Percentiles rank a stretch among this genome's conserved stretches.
These are phyloP conservation scores for Leptarthrus brevirostris DNA, from an alignment of 2,888 invertebrate genomes.

Conservation along the genomic window DNA sequence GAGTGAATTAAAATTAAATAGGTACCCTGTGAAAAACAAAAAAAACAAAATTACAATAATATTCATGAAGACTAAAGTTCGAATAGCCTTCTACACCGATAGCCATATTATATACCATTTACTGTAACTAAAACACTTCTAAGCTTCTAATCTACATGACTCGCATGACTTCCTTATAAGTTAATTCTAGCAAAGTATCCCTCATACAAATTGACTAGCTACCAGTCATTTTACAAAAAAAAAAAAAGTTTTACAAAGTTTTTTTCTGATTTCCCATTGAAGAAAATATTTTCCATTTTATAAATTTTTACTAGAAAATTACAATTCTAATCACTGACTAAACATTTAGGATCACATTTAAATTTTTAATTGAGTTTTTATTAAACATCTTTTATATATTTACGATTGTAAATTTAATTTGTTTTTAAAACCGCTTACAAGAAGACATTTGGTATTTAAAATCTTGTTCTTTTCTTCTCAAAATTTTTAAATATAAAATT, in stretches of 20 bases:
- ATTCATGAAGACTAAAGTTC: not conserved
- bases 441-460: not conserved
- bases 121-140: slow-evolving; percentile 5
- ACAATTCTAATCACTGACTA: slow-evolving; percentile 27
- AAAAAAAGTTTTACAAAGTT: not conserved
- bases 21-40: slow-evolving; percentile 29
- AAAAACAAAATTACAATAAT: slow-evolving; percentile 15
- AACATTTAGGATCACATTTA: slow-evolving; percentile 42
- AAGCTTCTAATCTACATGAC: slow-evolving; percentile 17
- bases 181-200: slow-evolving; percentile 1
- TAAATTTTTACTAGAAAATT: slow-evolving; percentile 32
- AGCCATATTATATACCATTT: slow-evolving; percentile 3
- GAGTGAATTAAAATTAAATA: slow-evolving; percentile 15
- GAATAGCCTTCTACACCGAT: slow-evolving; percentile 10
- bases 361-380: slow-evolving; percentile 21
- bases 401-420: no score
- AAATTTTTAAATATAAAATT: not conserved
- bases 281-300: not conserved
- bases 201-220: slow-evolving; percentile 38
- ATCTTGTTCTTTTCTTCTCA: no score
- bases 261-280: not conserved
- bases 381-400: no score
- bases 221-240: slow-evolving; percentile 36
- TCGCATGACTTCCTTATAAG: not conserved
- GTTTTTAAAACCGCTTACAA: no score